These are phyloP conservation scores for Carollia perspicillata DNA, from an alignment of 2,113 vertebrate genomes.

Conservation along the genomic window DNA sequence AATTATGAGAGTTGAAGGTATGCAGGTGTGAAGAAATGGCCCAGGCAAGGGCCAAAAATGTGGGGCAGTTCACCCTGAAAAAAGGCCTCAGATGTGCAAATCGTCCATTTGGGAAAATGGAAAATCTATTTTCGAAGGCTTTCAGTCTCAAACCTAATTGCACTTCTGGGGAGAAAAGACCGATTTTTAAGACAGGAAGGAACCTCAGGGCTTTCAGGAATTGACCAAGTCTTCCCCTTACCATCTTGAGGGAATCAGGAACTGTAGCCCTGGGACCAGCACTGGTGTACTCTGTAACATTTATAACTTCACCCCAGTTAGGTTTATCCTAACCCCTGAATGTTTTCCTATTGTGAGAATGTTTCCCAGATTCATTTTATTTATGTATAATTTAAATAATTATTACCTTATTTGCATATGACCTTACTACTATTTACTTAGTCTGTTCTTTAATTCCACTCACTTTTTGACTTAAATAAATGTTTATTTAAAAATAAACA, in stretches of 20 bases:
- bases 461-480: neutral
- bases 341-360: neutral
- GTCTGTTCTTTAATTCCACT: neutral
- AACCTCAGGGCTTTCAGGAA: neutral
- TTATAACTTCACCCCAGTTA: neutral
- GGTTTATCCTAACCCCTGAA: neutral
- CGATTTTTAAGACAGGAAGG: neutral
- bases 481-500: constrained; percentile 12
- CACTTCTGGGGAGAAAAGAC: neutral
- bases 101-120: neutral
- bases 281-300: neutral
- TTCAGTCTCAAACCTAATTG: neutral
- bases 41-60: neutral
- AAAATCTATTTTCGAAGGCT: neutral
- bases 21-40: neutral
- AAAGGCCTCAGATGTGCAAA: neutral
- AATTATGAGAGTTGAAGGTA: neutral
- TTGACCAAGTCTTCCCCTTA: neutral
- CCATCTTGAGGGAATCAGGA: neutral
- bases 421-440: neutral
- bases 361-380: neutral
- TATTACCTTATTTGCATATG: neutral
- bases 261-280: neutral
- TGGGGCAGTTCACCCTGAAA: neutral
- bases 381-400: neutral